These are phyloP conservation scores for Cryptoblepharus egeriae DNA, from an alignment of 2,797 vertebrate genomes.

Conservation along the genomic window DNA sequence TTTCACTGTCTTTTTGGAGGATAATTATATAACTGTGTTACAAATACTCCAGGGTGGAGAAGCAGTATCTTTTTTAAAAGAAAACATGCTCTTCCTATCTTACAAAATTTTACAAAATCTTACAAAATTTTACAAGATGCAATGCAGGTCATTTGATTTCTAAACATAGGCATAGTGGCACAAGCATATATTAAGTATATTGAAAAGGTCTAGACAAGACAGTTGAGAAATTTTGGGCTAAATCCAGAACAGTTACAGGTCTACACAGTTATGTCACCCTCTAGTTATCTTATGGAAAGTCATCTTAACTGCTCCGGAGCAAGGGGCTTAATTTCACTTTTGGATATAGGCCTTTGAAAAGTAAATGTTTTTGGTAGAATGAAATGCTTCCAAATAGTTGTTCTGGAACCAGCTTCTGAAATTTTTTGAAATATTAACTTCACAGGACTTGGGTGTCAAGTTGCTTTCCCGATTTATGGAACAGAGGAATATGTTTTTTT, in stretches of 20 bases:
- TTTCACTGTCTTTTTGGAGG: slow-evolving; percentile 14
- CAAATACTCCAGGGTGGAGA: slow-evolving; percentile 3
- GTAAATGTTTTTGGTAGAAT: neutral
- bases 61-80: neutral
- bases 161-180: neutral
- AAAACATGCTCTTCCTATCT: neutral
- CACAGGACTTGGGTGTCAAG: slow-evolving; percentile 55
- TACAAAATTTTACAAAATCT: neutral
- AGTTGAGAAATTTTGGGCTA: neutral
- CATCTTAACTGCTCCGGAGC: no score
- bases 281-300: no score
- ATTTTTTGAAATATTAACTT: slow-evolving; percentile 52
- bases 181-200: neutral
- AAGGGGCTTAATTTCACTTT: no score
- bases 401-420: slow-evolving; percentile 16
- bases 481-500: slow-evolving; percentile 52
- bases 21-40: slow-evolving; percentile 15
- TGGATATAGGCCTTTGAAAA: no score
- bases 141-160: neutral
- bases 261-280: no score
- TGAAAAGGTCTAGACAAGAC: neutral
- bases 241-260: no score
- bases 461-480: slow-evolving; percentile 21
- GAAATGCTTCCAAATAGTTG: neutral
- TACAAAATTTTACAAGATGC: neutral